Evolutionary conservation across 2,113 vertebrate species (phyloP), one percentile per base, ranked within the genome.

Genomic region (Anarrhichthys ocellatus): DNA sequence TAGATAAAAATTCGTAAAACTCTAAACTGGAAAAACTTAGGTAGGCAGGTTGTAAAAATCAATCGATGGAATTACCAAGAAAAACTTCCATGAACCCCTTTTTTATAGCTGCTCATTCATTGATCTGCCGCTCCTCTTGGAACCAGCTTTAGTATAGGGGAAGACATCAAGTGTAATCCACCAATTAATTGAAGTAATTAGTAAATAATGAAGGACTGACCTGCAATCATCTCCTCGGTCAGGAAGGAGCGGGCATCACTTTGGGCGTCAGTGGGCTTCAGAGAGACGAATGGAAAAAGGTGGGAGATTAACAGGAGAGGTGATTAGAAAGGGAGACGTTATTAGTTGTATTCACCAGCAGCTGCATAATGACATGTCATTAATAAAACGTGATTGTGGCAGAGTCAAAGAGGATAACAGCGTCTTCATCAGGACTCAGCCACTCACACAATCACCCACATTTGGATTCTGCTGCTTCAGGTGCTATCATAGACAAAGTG

Each of bases 151-250:
- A 54, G 52, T 54, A n/a, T 5, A 48, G 5, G 11, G 9, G 9
- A 48, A 8, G 18, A 5, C 32, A 32, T 32, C 4, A 32, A 32
- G 5, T 59, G 6, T 14, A 46, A 68, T 62, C 2, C 4, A 38
- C 4, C 2, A 1, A 44, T 0, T 6, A 4, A 46, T 24, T 68
- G 0, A 24, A 17, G 8, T 56, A 15, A 6, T 13, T 61, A 32
- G 24, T 9, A 34, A n/a, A 6, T 1, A 73, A 20, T 56, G 9
- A 36, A 29, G 22, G 7, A 90, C 92, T 81, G 34, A 96, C 96
- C 96, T 73, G 93, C 46, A 70, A 96, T 95, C 95, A 96, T 96
- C 75, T 96, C 96, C 89, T 96, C 96, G 0, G 94, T 96, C 80
- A 96, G 91, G 91, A 96, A 96, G 88, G 96, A 96, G 85, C 95